These are phyloP conservation scores for Drosophila basisetae DNA, from an alignment of 2,888 invertebrate genomes.

Conservation along the genomic window DNA sequence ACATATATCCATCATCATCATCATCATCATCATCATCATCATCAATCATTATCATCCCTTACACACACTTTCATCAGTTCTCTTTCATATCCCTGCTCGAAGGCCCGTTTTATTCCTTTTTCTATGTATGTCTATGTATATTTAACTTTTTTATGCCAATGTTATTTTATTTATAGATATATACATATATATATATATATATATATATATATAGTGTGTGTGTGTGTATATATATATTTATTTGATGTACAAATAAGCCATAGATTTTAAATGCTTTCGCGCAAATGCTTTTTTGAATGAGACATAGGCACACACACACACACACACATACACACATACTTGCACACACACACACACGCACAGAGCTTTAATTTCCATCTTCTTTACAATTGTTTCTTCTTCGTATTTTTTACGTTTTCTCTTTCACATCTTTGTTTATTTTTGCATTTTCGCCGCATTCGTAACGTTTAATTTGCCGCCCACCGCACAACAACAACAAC, in stretches of 20 bases:
- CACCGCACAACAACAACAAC: constrained; percentile 26
- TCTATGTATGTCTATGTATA: constrained; percentile 3
- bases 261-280: constrained; percentile 52
- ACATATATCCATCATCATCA: constrained; percentile 20
- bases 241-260: constrained; percentile 19
- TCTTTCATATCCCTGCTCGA: constrained; percentile 46
- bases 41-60: constrained; percentile 24
- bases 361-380: constrained; percentile 46
- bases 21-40: constrained; percentile 16
- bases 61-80: constrained; percentile 37
- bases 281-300: constrained; percentile 39
- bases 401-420: constrained; percentile 40
- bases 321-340: constrained; percentile 2
- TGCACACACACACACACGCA: neutral
- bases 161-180: constrained; percentile 13
- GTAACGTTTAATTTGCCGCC: constrained; percentile 58
- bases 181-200: constrained; percentile 1
- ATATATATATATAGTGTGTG: neutral
- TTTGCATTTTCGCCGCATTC: constrained; percentile 59
- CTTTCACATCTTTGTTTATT: constrained; percentile 58
- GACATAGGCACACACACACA: constrained; percentile 6
- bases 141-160: constrained; percentile 30
- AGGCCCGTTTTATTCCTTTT: constrained; percentile 28
- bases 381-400: constrained; percentile 42
- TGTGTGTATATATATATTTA: constrained; percentile 1